Conservation (phyloP, 37 sponge, comb jelly and placozoan genomes). For the Haliclona indistincta region DNA sequence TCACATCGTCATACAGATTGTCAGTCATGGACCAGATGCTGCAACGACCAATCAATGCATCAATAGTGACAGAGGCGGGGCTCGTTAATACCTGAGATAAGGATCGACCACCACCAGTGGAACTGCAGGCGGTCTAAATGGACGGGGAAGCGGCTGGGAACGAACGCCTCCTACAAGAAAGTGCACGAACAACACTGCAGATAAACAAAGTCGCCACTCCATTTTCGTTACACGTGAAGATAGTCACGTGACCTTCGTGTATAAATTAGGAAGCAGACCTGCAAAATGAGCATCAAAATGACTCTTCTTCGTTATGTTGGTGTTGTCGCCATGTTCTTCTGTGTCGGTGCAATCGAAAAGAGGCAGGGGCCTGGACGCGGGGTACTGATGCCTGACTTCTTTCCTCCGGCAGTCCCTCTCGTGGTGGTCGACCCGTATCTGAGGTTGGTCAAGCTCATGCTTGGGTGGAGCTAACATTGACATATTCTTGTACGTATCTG, state of each 20-base stretch:
- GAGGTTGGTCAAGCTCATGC: slow-evolving; percentile 16
- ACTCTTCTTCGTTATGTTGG: too few species aligned
- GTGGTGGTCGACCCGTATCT: slow-evolving; percentile 75
- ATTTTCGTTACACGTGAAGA: too few species aligned
- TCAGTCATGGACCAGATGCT: slow-evolving; percentile 69
- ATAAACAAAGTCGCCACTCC: too few species aligned
- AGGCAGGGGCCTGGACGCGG: too few species aligned
- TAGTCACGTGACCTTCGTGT: too few species aligned
- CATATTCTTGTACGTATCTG: background rate
- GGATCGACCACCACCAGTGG: slow-evolving; percentile 77
- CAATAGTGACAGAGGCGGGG: background rate
- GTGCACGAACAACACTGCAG: too few species aligned
- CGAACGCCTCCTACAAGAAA: too few species aligned
- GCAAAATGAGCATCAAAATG: too few species aligned
- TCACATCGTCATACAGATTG: slow-evolving; percentile 51
- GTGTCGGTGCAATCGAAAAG: too few species aligned
- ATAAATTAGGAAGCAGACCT: too few species aligned
- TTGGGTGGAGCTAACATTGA: background rate
- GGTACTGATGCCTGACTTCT: slow-evolving; percentile 43
- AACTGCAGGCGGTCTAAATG: slow-evolving; percentile 77
- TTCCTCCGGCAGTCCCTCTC: slow-evolving; percentile 82
- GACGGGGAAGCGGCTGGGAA: too few species aligned
- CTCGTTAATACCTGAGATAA: slow-evolving; percentile 42
- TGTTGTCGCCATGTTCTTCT: too few species aligned
- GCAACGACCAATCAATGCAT: background rate